A percentile compares a stretch with the other conserved stretches of the same genome.
These are phyloP conservation scores for Glaucidium brasilianum DNA, from an alignment of 2,113 vertebrate species.

Conservation along the genomic window DNA sequence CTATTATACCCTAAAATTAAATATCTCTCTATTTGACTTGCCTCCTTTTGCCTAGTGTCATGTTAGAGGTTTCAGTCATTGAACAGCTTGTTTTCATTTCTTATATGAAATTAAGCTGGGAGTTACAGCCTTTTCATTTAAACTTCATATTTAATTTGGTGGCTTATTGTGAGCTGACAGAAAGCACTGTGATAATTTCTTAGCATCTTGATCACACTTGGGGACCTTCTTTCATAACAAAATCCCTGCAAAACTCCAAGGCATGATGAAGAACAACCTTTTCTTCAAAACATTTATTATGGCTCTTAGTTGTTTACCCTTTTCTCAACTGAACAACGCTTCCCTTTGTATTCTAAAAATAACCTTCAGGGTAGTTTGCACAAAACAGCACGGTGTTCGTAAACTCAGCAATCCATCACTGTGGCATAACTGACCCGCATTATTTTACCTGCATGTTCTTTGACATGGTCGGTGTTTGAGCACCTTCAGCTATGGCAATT, in stretches of 20 bases:
- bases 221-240: background rate
- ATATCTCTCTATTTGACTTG: background rate
- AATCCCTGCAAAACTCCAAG: background rate
- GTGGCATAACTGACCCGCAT: background rate
- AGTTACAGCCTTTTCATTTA: slow-evolving; percentile 26
- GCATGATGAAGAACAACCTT: background rate
- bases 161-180: background rate
- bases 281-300: background rate
- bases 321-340: background rate
- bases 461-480: background rate
- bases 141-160: background rate
- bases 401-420: background rate
- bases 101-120: background rate
- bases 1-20: background rate
- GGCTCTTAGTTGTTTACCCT: background rate
- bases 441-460: background rate
- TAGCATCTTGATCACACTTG: background rate
- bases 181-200: background rate
- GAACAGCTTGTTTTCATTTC: background rate
- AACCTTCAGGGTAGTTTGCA: background rate
- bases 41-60: background rate
- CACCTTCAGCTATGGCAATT: background rate
- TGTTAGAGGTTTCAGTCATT: background rate
- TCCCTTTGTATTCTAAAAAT: background rate
- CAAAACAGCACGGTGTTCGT: background rate